These are phyloP conservation scores for Lytechinus variegatus DNA, from an alignment of 35 echinoderm and acorn worm species.

Conservation along the genomic window DNA sequence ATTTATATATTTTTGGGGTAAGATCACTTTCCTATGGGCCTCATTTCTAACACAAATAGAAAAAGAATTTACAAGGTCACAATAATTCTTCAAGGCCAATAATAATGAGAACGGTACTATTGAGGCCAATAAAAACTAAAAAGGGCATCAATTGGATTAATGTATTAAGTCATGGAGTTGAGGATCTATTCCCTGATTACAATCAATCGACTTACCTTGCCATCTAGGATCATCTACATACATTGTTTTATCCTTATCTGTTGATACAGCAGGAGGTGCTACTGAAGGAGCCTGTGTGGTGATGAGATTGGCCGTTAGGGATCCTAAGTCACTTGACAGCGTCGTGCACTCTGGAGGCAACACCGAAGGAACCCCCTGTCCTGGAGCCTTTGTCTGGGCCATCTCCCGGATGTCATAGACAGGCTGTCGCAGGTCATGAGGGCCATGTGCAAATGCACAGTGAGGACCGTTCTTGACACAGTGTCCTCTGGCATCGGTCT, in stretches of 20 bases:
- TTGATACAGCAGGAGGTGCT: constrained; percentile 10
- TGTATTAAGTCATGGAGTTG: too few species aligned
- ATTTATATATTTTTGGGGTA: too few species aligned
- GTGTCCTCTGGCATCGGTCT: constrained; percentile 94
- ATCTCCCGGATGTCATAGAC: constrained; percentile 95
- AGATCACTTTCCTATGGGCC: too few species aligned
- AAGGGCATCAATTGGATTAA: too few species aligned
- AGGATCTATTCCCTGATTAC: too few species aligned
- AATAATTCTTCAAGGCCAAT: too few species aligned
- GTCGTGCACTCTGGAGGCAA: constrained; percentile 24
- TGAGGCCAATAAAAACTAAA: too few species aligned
- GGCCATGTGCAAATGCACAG: constrained; percentile 98
- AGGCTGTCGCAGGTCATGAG: constrained; percentile 88
- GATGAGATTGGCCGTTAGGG: background rate
- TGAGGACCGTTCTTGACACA: constrained; percentile 99
- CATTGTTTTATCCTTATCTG: constrained; percentile 81
- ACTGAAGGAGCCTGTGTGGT: constrained; percentile 14
- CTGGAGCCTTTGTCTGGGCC: constrained; percentile 63
- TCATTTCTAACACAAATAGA: too few species aligned
- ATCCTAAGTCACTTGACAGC: constrained; percentile 43
- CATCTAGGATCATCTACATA: constrained; percentile 92
- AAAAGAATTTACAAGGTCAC: too few species aligned
- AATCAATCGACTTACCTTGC: constrained; percentile 60
- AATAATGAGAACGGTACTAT: too few species aligned
- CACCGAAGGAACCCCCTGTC: constrained; percentile 17